Percentiles rank a stretch among this genome's conserved stretches.
Conservation (phyloP, 1,140 invertebrate genomes). For the Atta texana region DNA sequence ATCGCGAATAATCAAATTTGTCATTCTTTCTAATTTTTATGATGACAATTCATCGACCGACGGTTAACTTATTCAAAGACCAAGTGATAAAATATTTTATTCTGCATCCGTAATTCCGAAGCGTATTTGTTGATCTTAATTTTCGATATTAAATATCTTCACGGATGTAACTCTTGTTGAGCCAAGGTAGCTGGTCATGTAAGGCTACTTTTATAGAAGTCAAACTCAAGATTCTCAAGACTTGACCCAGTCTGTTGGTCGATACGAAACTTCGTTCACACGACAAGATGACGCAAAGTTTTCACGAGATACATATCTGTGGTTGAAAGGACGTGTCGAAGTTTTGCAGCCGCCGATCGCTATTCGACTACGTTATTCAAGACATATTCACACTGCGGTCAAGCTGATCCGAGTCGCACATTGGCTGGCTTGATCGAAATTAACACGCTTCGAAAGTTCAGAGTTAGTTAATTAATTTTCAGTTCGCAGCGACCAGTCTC, state of each 20-base stretch:
- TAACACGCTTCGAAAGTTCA: conserved; percentile 6
- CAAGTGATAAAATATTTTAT: not conserved
- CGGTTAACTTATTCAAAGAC: not conserved
- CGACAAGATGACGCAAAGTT: conserved; percentile 23
- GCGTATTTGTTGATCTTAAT: not conserved
- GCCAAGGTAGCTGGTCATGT: not conserved
- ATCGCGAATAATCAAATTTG: not conserved
- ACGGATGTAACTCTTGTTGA: not conserved
- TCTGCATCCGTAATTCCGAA: not conserved
- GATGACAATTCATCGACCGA: not conserved
- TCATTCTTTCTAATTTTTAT: not conserved
- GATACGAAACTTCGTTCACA: conserved; percentile 25
- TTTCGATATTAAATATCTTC: not conserved
- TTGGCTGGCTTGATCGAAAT: conserved; percentile 35
- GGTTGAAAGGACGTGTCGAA: not conserved
- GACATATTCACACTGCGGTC: conserved; percentile 25
- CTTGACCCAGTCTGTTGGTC: conserved; percentile 30
- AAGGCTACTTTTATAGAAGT: conserved; percentile 11
- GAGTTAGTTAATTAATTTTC: conserved; percentile 43
- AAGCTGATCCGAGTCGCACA: not conserved
- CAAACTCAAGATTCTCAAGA: not conserved
- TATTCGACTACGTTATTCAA: conserved; percentile 56
- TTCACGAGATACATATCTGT: conserved; percentile 31
- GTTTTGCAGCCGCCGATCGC: conserved; percentile 17
- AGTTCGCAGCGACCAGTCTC: not conserved